These are phyloP conservation scores for Hirundichthys speculiger DNA, from an alignment of 2,113 vertebrate genomes.

Conservation along the genomic window DNA sequence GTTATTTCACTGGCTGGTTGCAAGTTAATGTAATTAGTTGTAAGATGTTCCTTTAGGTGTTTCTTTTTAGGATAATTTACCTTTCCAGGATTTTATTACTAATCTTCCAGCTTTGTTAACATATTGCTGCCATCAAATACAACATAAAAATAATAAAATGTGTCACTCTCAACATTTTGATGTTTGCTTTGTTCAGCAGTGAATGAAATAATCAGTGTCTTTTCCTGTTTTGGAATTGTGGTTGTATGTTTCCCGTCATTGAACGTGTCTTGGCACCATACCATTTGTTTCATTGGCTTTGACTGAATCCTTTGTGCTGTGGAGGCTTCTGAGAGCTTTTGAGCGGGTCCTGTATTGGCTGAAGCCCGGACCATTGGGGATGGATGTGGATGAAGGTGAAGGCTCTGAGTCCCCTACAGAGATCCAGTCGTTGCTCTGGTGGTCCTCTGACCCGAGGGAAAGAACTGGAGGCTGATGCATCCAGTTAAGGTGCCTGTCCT, in stretches of 20 bases:
- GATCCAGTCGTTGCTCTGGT: slow-evolving; percentile 82
- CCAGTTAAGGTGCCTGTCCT: slow-evolving; percentile 84
- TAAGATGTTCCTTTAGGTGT: too few relatives aligned
- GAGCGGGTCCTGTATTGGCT: slow-evolving; percentile 89
- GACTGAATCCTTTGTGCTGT: slow-evolving; percentile 74
- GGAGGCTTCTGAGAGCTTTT: slow-evolving; percentile 84
- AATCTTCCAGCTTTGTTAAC: too few relatives aligned
- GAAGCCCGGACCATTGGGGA: slow-evolving; percentile 72
- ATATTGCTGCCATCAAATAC: too few relatives aligned
- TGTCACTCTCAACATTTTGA: too few relatives aligned
- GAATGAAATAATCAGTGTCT: too few relatives aligned
- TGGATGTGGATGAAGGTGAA: slow-evolving; percentile 54
- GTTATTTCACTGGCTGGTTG: too few relatives aligned
- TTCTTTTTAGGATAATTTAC: too few relatives aligned
- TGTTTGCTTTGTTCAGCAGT: too few relatives aligned
- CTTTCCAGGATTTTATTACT: too few relatives aligned
- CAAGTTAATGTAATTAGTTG: too few relatives aligned
- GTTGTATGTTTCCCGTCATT: neutral
- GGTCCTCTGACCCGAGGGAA: slow-evolving; percentile 70
- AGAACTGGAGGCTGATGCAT: slow-evolving; percentile 68
- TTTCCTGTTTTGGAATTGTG: slow-evolving; percentile 1
- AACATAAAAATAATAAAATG: too few relatives aligned
- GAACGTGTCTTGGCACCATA: slow-evolving; percentile 61
- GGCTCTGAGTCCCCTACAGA: slow-evolving; percentile 58
- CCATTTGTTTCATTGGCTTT: slow-evolving; percentile 84